Percentiles rank a stretch among this genome's conserved stretches.
Conservation (phyloP, 2,113 vertebrate species). For the Maccullochella peelii region DNA sequence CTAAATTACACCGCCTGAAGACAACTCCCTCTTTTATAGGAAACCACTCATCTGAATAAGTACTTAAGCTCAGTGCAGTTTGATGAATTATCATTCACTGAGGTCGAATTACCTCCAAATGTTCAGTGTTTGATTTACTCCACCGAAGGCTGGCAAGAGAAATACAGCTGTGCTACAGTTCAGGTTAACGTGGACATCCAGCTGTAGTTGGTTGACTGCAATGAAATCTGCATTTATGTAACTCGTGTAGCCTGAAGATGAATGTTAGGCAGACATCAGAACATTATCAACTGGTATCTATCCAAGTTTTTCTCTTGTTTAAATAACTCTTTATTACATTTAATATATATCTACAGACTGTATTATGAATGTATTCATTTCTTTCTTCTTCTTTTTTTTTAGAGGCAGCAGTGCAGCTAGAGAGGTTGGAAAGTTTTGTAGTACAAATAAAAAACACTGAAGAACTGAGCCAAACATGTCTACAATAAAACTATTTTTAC, state of each 20-base stretch:
- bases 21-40: conserved; percentile 31
- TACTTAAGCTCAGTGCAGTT: conserved; percentile 27
- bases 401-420: not conserved
- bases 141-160: conserved; percentile 22
- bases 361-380: not conserved
- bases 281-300: not conserved
- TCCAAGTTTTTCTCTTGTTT: conserved; percentile 13
- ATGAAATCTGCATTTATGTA: not conserved
- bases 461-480: not conserved
- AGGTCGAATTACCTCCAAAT: conserved; percentile 41
- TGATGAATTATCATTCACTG: conserved; percentile 44
- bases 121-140: conserved; percentile 37
- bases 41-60: conserved; percentile 46
- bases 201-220: not conserved
- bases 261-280: not conserved
- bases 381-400: not conserved
- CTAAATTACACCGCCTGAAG: conserved; percentile 43
- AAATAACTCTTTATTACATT: not conserved
- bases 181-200: not conserved
- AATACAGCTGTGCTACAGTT: conserved; percentile 16
- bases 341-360: not conserved
- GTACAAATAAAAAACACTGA: not conserved
- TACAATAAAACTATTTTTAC: not conserved
- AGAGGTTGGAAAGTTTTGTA: not conserved
- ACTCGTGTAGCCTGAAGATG: not conserved